A percentile compares a stretch with the other conserved stretches of the same genome.
These are phyloP conservation scores for Umimayanthus chanpuru DNA, from an alignment of 92 coral and sea anemone genomes.

Conservation along the genomic window DNA sequence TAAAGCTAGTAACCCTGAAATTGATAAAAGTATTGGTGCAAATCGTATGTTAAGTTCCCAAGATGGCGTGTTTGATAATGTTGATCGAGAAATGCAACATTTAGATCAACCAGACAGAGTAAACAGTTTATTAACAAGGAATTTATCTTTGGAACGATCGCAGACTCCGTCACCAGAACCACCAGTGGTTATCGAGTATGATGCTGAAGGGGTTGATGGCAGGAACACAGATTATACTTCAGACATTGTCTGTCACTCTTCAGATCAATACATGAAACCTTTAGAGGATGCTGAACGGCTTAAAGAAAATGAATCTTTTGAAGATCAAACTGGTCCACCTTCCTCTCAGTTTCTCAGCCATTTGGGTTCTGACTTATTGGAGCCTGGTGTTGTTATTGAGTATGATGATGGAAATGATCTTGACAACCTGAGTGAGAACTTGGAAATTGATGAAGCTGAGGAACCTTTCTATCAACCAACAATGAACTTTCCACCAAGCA, in stretches of 20 bases:
- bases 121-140: conserved; percentile 16
- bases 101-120: conserved; percentile 7
- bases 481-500: background rate
- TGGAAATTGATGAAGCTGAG: conserved; percentile 32
- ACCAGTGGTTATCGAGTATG: conserved; percentile 51
- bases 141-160: conserved; percentile 7
- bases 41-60: background rate
- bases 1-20: background rate
- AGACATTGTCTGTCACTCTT: background rate
- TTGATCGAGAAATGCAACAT: background rate
- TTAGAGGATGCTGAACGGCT: background rate
- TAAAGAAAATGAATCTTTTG: background rate
- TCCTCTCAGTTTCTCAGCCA: background rate
- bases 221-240: background rate
- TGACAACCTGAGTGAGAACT: conserved; percentile 43
- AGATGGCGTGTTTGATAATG: background rate
- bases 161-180: conserved; percentile 38
- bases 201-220: background rate
- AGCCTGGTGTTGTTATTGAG: conserved; percentile 56
- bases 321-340: background rate
- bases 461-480: background rate
- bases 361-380: background rate
- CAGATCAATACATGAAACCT: background rate
- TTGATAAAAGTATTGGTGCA: background rate
- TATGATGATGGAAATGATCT: conserved; percentile 52